Evolutionary conservation across 2,113 vertebrate genomes (phyloP), one percentile per base, ranked within the genome.

Genomic region (Thamnophis sirtalis): DNA sequence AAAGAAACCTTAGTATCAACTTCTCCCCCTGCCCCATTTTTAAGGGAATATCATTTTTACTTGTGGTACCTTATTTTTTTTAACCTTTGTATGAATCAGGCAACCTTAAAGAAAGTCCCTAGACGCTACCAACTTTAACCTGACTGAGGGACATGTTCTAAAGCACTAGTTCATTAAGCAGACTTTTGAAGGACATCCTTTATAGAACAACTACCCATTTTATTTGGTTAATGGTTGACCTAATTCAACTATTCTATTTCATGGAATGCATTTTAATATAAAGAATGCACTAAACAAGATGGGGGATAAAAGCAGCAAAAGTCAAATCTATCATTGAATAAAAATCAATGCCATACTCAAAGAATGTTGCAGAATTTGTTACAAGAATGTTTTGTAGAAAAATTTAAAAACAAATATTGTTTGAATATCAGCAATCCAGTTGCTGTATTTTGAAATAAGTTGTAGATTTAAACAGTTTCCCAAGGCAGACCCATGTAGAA

Each of bases 151-250:
- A 98, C 98, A 97, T 93, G 95, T 95, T 97, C 96, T 97, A 96
- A 96, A 97, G 97, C 97, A 97, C 94, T 97, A 97, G 97, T 96
- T 96, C 96, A 97, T 98, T 98, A 98, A 96, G 96, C 94, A 95
- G 96, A 96, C 96, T 97, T 97, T 96, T 97, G 97, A 97, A 98
- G 97, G 97, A 97, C 97, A 97, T 98, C 97, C 96, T 96, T 96
- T 94, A 95, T 96, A 96, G 97, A 98, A 96, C 97, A 96, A 97
- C 97, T 97, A 98, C 97, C 95, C 98, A 97, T 98, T 98, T 98
- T 98, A 97, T 98, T 98, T 98, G 97, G 98, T 98, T 98, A 98
- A 98, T 98, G 98, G 98, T 98, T 99, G 98, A 98, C 98, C 98
- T 98, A 98, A 96, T 98, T 99, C 98, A 97, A 97, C 96, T 97